A percentile compares a stretch with the other conserved stretches of the same genome.
Conservation (phyloP, 1,140 invertebrate species). For the Aphis craccivora region DNA sequence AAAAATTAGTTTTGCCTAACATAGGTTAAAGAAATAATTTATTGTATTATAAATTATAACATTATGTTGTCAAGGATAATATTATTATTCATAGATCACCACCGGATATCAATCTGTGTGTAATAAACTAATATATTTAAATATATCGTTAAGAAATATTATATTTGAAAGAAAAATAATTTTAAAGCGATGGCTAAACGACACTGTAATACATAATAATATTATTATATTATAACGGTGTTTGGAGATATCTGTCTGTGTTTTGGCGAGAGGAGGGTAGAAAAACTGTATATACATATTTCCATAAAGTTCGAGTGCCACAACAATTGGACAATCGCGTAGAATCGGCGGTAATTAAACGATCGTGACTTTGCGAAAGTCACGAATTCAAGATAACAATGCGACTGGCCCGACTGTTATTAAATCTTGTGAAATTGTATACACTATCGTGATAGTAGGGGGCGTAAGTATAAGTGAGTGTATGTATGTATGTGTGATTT, state of each 20-base stretch:
- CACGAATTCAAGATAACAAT: constrained; percentile 51
- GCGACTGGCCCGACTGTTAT: constrained; percentile 31
- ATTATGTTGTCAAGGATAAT: background rate
- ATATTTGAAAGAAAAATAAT: background rate
- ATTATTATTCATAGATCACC: background rate
- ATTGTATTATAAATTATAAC: background rate
- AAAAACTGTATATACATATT: background rate
- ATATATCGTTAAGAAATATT: background rate
- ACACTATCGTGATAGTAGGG: constrained; percentile 4
- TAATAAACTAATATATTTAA: background rate
- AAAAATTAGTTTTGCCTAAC: background rate
- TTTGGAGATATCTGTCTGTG: background rate
- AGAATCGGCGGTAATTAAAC: constrained; percentile 45
- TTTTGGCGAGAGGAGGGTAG: background rate
- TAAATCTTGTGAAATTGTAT: constrained; percentile 52
- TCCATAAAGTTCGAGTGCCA: constrained; percentile 39
- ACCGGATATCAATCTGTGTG: background rate
- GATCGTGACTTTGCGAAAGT: constrained; percentile 51
- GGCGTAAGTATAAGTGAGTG: background rate
- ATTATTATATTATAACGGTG: background rate
- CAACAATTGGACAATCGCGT: constrained; percentile 48
- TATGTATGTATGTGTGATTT: background rate
- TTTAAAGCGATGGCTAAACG: background rate
- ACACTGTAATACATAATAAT: background rate
- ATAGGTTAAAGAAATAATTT: background rate